Evolutionary conservation across 2,888 invertebrate genomes (phyloP), one percentile per base, ranked within the genome.

Genomic region (Stegana nigrithorax): DNA sequence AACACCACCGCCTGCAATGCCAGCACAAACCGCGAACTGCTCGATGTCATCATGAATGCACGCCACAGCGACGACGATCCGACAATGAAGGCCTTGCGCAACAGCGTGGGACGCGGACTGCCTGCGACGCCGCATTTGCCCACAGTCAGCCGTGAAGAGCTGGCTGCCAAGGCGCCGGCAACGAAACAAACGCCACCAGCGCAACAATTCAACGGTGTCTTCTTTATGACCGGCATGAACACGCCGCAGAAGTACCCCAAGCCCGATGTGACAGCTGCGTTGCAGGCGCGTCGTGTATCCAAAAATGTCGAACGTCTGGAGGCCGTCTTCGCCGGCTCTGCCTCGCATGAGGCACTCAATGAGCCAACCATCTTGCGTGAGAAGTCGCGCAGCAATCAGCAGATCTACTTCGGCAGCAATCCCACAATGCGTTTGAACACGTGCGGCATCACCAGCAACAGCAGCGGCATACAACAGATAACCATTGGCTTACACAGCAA

Each of bases 271-370:
- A 81, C 84, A 5, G 89, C 86, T 50, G 86, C 90, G 26, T 86
- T 90, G 55, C 89, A 90, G 79, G 89, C 90, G 1, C 88, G 89
- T 59, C 88, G 90, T 57, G 82, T 90, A 45, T 90, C 93, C 0
- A 94, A 93, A 84, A 94, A 93, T 69, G 84, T 94, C 53, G 93
- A 94, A 70, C 88, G 93, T 62, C 91, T 94, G 44, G 93, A 93
- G 65, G 84, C 85, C 6, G 83, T 79, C 19, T 82, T 83, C 27
- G 83, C 83, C 39, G 71, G 71, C 60, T 55, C 53, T 10, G 21
- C 29, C 17, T 77, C 77, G 60, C 75, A 77, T 53, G 83, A 78
- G 90, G 89, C 80, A 7, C 66, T 74, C 90, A 92, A 17, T 82
- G 93, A 23, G 89, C 36, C 67, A 0, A 90, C 91, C 73, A 91